Base-by-base conservation (phyloP, 92 coral and sea anemone species). In the Galaxea fascicularis region DNA sequence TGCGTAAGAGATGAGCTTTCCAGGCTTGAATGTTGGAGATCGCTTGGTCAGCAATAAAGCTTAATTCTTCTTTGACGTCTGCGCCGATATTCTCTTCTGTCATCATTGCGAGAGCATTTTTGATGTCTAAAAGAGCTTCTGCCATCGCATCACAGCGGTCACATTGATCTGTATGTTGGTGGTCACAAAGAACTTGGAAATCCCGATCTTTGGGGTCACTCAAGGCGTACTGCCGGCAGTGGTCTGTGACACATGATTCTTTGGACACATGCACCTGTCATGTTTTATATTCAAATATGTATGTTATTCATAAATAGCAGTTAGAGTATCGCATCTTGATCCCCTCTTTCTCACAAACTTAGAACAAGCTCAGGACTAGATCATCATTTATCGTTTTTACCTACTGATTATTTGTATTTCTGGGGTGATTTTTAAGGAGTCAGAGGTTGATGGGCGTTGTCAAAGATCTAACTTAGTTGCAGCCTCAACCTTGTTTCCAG, bases 1-100 rank as follows among this genome's bases (percentile, higher is more conserved):
- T 24, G 12, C 88, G 79, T 17, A 77, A 53, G 27, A 89, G 62
- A 60, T 89, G 85, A 5, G 89, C 81, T 62, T 83, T 89, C 92
- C 92, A 83, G 53, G 88, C 21, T 24, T 72, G n/a, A 26, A 21
- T n/a, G n/a, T n/a, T n/a, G n/a, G n/a, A n/a, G n/a, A n/a, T n/a
- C n/a, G n/a, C n/a, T n/a, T n/a, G n/a, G n/a, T n/a, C n/a, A n/a
- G n/a, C n/a, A n/a, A n/a, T n/a, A n/a, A n/a, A n/a, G n/a, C n/a
- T n/a, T n/a, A n/a, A n/a, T n/a, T n/a, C n/a, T n/a, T n/a, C n/a
- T n/a, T n/a, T n/a, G n/a, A n/a, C n/a, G n/a, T n/a, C n/a, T n/a
- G n/a, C n/a, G n/a, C n/a, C n/a, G n/a, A n/a, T n/a, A n/a, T n/a
- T n/a, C n/a, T n/a, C n/a, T 24, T 72, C 62, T 14, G 77, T 72